A percentile compares a stretch with the other conserved stretches of the same genome.
Conservation (phyloP, 2,113 vertebrate genomes). For the Oryctolagus cuniculus region mOryCun1.1 NC_091442.1:40878501-40879000, state of each 20-base stretch:
- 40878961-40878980: neutral
- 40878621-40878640: neutral
- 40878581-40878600: neutral
- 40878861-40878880: neutral
- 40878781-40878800: constrained; percentile 71
- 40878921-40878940: neutral
- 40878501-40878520: constrained; percentile 19
- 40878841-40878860: constrained; percentile 55
- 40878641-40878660: too few species aligned
- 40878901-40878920: neutral
- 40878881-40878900: neutral
- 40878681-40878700: constrained; percentile 88
- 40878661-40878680: constrained; percentile 79
- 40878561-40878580: neutral
- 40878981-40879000: neutral
- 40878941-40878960: constrained; percentile 35
- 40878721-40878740: constrained; percentile 73
- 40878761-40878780: constrained; percentile 80
- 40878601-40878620: neutral
- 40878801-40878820: constrained; percentile 59
- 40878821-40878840: constrained; percentile 78
- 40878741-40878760: constrained; percentile 67
- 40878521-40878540: neutral
- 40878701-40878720: constrained; percentile 85
- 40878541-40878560: neutral